Conservation (phyloP, 2,888 invertebrate genomes). For the Lumbricus terrestris region DNA sequence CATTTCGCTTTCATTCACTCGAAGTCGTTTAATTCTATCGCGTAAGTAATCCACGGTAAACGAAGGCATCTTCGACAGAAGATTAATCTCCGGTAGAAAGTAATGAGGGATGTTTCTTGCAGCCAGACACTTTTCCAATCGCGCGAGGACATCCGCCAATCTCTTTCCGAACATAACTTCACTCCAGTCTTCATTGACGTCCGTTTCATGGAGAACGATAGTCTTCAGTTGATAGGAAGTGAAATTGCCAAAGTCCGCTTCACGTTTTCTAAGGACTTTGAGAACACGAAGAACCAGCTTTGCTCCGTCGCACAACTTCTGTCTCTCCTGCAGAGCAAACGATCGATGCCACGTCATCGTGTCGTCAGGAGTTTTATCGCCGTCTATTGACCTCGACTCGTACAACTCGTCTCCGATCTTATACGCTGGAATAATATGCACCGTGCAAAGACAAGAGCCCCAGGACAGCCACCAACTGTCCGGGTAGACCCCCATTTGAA, state of each 20-base stretch:
- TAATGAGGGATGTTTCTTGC: not conserved
- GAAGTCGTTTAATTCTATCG: not conserved
- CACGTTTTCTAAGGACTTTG: not conserved
- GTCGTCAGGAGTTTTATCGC: not conserved
- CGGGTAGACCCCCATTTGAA: conserved; percentile 5
- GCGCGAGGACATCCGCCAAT: not conserved
- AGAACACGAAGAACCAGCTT: not conserved
- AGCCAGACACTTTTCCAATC: not conserved
- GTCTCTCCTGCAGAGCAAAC: not conserved
- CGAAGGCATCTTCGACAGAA: not conserved
- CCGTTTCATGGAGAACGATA: not conserved
- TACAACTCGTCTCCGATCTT: not conserved
- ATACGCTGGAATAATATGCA: conserved; percentile 11
- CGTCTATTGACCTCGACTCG: not conserved
- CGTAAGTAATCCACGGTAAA: not conserved
- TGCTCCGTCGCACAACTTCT: not conserved
- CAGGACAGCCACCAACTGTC: not conserved
- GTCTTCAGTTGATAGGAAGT: conserved; percentile 6
- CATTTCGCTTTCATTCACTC: not conserved
- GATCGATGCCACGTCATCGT: not conserved
- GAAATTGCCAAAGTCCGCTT: not conserved
- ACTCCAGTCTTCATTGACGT: not conserved
- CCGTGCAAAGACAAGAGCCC: not conserved
- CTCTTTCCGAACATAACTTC: not conserved
- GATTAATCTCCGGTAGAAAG: not conserved